These are phyloP conservation scores for Aratinga solstitialis DNA, from an alignment of 2,797 vertebrate species.

Conservation along the genomic window DNA sequence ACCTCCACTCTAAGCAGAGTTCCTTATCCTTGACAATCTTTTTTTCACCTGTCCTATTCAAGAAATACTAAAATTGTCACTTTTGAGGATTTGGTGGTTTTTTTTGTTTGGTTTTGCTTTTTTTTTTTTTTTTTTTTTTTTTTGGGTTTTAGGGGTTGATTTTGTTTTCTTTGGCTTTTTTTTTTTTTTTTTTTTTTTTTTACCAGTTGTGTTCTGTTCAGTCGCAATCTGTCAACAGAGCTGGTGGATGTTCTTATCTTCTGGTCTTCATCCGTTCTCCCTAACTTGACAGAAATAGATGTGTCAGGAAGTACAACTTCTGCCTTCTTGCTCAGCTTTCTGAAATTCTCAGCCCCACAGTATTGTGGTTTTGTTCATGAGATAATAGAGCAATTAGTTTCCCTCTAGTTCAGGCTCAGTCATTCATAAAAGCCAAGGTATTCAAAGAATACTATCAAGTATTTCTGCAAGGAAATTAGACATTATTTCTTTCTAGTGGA, in stretches of 20 bases:
- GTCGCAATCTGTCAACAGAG: not conserved
- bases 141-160: rapidly evolving
- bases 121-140: not conserved
- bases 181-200: not conserved
- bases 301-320: not conserved
- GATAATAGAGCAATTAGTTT: not conserved
- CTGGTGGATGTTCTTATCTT: not conserved
- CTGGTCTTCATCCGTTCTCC: not conserved
- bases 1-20: not conserved
- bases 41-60: not conserved
- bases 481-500: not conserved
- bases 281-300: not conserved
- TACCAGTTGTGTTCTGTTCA: not conserved
- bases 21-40: not conserved
- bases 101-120: not conserved
- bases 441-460: not conserved
- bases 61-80: not conserved
- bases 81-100: not conserved
- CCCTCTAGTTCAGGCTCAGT: not conserved
- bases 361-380: not conserved
- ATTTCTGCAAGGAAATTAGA: not conserved
- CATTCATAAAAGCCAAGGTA: not conserved
- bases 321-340: not conserved
- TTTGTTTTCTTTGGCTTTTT: not conserved
- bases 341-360: not conserved